Conservation (phyloP, 30 jellyfish, hydroid and myxozoan genomes). For the Turritopsis dohrnii region DNA sequence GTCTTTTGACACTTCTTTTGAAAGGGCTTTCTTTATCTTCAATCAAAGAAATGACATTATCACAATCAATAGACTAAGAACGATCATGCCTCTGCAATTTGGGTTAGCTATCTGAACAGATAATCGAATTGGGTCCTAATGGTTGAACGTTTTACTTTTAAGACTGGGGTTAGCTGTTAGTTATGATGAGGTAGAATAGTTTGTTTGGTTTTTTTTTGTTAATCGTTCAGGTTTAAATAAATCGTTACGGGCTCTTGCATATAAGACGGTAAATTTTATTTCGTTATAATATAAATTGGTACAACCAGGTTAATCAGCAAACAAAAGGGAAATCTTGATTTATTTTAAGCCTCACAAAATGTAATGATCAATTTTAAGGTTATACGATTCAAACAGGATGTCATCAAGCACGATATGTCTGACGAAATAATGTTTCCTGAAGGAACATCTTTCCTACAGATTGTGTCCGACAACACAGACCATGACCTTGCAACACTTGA, state of each 20-base stretch:
- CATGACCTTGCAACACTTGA: slow-evolving; percentile 6
- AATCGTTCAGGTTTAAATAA: no score
- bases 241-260: no score
- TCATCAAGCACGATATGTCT: neutral
- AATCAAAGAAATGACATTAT: neutral
- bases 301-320: no score
- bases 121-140: neutral
- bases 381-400: neutral
- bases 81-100: neutral
- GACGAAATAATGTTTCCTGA: neutral
- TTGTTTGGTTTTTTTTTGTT: neutral
- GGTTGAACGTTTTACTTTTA: neutral
- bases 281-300: no score
- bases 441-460: neutral
- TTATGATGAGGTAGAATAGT: neutral
- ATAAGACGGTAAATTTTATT: no score
- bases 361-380: neutral
- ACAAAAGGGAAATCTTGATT: no score
- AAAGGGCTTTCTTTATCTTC: neutral
- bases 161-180: neutral
- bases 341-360: neutral
- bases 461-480: slow-evolving; percentile 4
- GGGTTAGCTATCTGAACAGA: neutral
- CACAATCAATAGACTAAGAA: slow-evolving; percentile 22
- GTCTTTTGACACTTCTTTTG: slow-evolving; percentile 5